These are phyloP conservation scores for Melanerpes aurifrons DNA, from an alignment of 2,113 vertebrate genomes.

Conservation along the genomic window DNA sequence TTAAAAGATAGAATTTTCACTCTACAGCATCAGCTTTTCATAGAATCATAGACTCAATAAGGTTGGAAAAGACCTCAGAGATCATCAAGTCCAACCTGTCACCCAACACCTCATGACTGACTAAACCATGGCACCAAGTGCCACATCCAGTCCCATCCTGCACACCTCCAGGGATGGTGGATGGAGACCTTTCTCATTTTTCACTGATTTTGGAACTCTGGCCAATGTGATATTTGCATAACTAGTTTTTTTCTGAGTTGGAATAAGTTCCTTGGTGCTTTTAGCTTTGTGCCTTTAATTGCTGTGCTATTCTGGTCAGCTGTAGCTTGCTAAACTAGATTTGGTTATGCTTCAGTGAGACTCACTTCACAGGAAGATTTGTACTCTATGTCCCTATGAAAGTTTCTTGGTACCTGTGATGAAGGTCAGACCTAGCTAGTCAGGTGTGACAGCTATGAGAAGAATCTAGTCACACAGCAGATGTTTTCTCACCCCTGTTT, in stretches of 20 bases:
- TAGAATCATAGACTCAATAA: too few species aligned
- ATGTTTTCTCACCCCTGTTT: neutral
- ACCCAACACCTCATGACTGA: too few species aligned
- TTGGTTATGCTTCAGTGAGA: constrained; percentile 1
- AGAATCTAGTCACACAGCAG: neutral
- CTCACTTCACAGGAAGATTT: neutral
- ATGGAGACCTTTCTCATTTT: neutral
- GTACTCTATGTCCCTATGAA: neutral
- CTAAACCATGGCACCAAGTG: too few species aligned
- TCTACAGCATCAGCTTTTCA: too few species aligned
- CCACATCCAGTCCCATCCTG: too few species aligned
- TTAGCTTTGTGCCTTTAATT: neutral
- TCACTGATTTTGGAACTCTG: neutral
- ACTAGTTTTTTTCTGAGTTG: neutral
- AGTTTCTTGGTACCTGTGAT: neutral
- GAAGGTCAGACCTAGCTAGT: neutral
- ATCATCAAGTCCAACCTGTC: too few species aligned
- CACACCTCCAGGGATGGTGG: too few species aligned
- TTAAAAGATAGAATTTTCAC: too few species aligned
- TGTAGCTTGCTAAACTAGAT: neutral
- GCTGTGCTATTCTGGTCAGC: neutral
- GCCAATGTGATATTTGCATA: neutral
- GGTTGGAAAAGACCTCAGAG: too few species aligned
- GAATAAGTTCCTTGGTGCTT: neutral
- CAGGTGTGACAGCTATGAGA: neutral